A percentile compares a stretch with the other conserved stretches of the same genome.
These are phyloP conservation scores for Drosophila vallismaia DNA, from an alignment of 2,888 invertebrate species.

Conservation along the genomic window DNA sequence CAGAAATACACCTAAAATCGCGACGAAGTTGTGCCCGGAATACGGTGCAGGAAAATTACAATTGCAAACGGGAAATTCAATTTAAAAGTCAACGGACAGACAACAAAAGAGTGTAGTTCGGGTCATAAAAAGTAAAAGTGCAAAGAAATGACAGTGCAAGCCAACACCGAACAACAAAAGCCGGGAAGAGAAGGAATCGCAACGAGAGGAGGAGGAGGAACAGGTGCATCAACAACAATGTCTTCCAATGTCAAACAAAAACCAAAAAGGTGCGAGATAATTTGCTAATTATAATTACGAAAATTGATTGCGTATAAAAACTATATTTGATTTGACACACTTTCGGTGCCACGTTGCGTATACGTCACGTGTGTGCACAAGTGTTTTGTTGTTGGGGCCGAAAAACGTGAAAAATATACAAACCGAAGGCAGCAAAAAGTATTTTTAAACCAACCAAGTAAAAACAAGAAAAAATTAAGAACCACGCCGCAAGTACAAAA, in stretches of 20 bases:
- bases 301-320: conserved; percentile 14
- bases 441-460: conserved; percentile 25
- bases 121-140: conserved; percentile 22
- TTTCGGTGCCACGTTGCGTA: conserved; percentile 61
- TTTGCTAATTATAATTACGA: conserved; percentile 12
- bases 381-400: conserved; percentile 1
- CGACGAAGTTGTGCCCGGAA: conserved; percentile 32
- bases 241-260: conserved; percentile 37
- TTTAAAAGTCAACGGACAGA: neutral
- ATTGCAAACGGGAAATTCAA: conserved; percentile 33
- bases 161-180: conserved; percentile 25
- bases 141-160: conserved; percentile 19
- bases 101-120: conserved; percentile 17
- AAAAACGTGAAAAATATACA: conserved; percentile 6
- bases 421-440: conserved; percentile 5
- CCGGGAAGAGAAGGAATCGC: conserved; percentile 29
- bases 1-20: conserved; percentile 3
- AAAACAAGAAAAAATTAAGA: conserved; percentile 12
- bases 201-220: conserved; percentile 14
- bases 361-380: conserved; percentile 57
- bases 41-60: conserved; percentile 20
- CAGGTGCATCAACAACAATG: conserved; percentile 28
- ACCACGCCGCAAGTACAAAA: conserved; percentile 15
- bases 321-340: conserved; percentile 52
- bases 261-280: conserved; percentile 56